phyloP scores from a whole-genome alignment of 2,888 invertebrate species.

The Ornithoptera alexandrae region DNA sequence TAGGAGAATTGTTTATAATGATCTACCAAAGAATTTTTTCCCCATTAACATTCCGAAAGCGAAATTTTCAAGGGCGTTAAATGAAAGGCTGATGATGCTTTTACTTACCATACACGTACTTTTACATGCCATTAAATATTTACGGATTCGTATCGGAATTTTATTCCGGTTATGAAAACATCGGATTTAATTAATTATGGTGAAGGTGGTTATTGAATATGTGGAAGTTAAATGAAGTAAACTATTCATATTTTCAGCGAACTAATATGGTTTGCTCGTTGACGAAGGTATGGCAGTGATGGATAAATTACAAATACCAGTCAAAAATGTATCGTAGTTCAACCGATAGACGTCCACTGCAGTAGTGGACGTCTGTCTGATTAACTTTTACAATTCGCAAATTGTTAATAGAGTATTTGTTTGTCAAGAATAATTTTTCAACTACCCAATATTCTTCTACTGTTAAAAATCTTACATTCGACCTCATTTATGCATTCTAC shows the following conservation, averaged over 20 bases:
- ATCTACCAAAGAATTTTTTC: neutral
- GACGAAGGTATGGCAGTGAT: neutral
- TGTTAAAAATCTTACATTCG: neutral
- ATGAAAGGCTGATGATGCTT: constrained; percentile 5
- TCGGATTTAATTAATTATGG: constrained; percentile 4
- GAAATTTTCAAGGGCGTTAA: constrained; percentile 11
- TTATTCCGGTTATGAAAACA: constrained; percentile 14
- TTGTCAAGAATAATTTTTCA: no score
- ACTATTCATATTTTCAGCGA: neutral
- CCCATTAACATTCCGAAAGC: constrained; percentile 2
- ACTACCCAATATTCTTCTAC: no score
- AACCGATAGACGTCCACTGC: no score
- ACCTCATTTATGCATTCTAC: no score
- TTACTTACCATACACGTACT: constrained; percentile 1
- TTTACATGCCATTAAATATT: constrained; percentile 1
- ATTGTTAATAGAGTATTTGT: no score
- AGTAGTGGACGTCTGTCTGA: neutral
- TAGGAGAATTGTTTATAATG: neutral
- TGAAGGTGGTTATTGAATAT: neutral
- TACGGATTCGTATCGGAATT: constrained; percentile 1
- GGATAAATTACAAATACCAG: neutral
- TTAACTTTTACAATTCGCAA: no score
- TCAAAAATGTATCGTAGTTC: neutral
- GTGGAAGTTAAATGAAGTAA: neutral
- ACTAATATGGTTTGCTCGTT: neutral